Conservation (phyloP, 2,113 vertebrate species). For the Cololabis saira region DNA sequence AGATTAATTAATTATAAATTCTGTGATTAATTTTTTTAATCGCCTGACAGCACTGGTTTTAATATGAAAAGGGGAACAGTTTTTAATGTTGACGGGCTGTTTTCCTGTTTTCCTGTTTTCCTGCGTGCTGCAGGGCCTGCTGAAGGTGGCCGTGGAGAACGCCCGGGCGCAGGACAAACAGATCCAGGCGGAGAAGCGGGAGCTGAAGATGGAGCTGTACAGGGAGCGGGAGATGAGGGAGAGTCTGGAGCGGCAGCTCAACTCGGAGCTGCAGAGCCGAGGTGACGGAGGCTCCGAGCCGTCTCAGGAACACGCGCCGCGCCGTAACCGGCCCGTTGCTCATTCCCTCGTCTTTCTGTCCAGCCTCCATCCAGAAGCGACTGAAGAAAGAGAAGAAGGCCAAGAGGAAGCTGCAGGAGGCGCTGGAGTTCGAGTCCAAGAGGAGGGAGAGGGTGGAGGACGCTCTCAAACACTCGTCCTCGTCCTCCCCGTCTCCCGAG, state of each 20-base stretch:
- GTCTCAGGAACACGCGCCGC: too few relatives aligned
- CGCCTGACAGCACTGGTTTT: too few relatives aligned
- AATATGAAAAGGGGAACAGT: too few relatives aligned
- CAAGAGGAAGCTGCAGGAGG: conserved; percentile 98
- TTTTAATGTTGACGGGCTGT: too few relatives aligned
- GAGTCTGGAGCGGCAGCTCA: conserved; percentile 94
- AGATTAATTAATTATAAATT: too few relatives aligned
- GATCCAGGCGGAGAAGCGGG: conserved; percentile 94
- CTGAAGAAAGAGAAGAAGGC: conserved; percentile 98
- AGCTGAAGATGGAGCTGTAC: conserved; percentile 97
- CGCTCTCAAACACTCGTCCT: conserved; percentile 90
- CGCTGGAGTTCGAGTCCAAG: conserved; percentile 95
- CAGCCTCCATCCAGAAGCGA: conserved; percentile 96
- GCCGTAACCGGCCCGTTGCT: not conserved
- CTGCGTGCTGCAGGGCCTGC: conserved; percentile 94
- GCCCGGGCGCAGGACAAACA: conserved; percentile 96
- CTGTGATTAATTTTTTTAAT: too few relatives aligned
- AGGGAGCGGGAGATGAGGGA: conserved; percentile 95
- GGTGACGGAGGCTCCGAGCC: conserved; percentile 76
- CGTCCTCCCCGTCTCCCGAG: conserved; percentile 83
- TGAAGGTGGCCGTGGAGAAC: conserved; percentile 98
- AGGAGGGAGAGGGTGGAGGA: conserved; percentile 92
- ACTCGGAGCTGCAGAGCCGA: conserved; percentile 94
- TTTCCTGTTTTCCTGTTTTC: too few relatives aligned
- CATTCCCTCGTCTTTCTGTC: not conserved